Evolutionary conservation across 2,113 vertebrate species (phyloP), one percentile per base, ranked within the genome.

Genomic region (Channa argus): DNA sequence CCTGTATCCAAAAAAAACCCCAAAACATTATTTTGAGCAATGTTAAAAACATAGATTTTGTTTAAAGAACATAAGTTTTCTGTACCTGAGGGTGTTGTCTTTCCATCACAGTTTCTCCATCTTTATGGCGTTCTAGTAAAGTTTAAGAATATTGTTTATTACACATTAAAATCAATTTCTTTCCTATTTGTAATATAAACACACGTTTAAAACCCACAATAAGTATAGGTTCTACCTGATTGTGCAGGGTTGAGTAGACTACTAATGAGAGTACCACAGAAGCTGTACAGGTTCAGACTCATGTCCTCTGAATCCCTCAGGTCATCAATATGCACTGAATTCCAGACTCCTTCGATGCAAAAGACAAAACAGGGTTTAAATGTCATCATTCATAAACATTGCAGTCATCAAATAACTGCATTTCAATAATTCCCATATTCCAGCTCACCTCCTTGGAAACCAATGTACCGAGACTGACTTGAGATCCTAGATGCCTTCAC

Each of bases 381-480:
- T 24, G 4, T 70, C 2, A 39, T 5, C 44, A 0, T 6, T 62
- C 11, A 10, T 13, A 39, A 33, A 59, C 14, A 39, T 0, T n/a
- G 37, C 0, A 74, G n/a, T 13, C 47, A 9, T 6, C 0, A 43
- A 60, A 60, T 11, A n/a, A 62, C 1, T 6, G 5, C 1, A 14
- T 1, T 52, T 8, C 12, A 49, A 0, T 49, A 56, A 37, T 53
- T 2, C 11, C 43, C 0, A 9, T 11, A 10, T 13, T 65, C 53
- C 50, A 56, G 65, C 85, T 83, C 5, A 93, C 94, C 94, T 89
- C 94, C 94, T 80, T 94, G 94, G 71, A 95, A 95, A 55, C 94
- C 92, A 52, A 90, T 92, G 70, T 95, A 94, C 39, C 89, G 90
- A 73, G 88, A 87, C 39, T 80, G 80, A 63, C 85, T 86, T 39